These are phyloP conservation scores for Ciconia maguari DNA, from an alignment of 2,113 vertebrate species.

Conservation along the genomic window DNA sequence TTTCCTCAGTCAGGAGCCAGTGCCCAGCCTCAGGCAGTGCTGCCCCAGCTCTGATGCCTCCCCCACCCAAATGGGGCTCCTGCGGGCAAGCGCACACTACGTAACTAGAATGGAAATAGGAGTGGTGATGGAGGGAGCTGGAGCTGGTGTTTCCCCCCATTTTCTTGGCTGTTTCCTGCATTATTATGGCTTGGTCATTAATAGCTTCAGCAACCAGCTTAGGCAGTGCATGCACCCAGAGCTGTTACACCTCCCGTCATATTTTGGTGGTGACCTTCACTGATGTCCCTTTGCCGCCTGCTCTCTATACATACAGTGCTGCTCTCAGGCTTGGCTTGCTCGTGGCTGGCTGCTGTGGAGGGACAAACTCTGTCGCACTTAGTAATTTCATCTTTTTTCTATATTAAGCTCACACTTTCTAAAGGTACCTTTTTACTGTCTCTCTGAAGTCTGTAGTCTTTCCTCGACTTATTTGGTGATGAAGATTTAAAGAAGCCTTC, in stretches of 20 bases:
- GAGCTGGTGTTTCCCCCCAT: neutral
- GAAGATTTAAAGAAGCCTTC: neutral
- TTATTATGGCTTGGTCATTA: neutral
- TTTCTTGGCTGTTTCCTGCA: neutral
- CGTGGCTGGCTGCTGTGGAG: neutral
- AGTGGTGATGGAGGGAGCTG: neutral
- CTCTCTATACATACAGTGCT: neutral
- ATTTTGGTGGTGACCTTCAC: neutral
- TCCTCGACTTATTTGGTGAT: neutral
- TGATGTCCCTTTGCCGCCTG: neutral
- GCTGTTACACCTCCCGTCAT: neutral
- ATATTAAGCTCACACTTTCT: neutral
- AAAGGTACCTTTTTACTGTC: neutral
- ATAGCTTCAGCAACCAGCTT: neutral
- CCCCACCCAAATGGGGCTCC: neutral
- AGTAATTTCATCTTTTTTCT: neutral
- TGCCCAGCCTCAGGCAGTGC: neutral
- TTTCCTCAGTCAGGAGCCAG: neutral
- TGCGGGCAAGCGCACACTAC: neutral
- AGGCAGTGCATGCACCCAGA: neutral
- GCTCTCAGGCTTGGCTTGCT: neutral
- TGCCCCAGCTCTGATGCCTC: neutral
- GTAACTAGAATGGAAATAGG: neutral
- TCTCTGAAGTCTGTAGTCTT: neutral
- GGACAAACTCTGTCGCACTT: neutral